Evolutionary conservation across 1,140 invertebrate genomes (phyloP).

Genomic region (Drosophila lini): DNA sequence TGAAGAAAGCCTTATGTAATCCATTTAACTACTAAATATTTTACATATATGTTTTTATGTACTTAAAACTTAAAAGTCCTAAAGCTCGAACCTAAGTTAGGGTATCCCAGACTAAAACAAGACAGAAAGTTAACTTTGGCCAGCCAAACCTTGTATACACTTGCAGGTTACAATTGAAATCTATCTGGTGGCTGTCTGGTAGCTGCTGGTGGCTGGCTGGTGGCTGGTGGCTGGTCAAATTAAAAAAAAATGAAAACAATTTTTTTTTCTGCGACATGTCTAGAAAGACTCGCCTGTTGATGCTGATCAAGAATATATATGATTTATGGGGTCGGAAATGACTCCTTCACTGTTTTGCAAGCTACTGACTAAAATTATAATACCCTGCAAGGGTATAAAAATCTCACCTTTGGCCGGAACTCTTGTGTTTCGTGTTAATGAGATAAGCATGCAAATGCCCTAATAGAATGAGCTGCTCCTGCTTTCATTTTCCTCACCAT

Average conservation of each 20-base stretch:
- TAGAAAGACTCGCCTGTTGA: too few species aligned
- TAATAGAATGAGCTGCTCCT: constrained; percentile 65
- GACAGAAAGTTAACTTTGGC: too few species aligned
- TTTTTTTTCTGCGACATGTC: too few species aligned
- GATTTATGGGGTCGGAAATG: neutral
- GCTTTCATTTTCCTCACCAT: constrained; percentile 8
- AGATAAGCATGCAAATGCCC: constrained; percentile 78
- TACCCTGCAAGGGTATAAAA: neutral
- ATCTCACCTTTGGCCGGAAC: constrained; percentile 27
- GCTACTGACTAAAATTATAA: neutral
- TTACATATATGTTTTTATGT: neutral
- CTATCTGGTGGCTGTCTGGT: too few species aligned
- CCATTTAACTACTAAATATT: neutral
- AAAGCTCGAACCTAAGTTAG: neutral
- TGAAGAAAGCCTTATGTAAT: neutral
- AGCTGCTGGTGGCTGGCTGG: too few species aligned
- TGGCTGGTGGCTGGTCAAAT: too few species aligned
- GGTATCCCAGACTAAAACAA: constrained; percentile 24
- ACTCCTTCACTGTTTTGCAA: neutral
- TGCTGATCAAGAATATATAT: too few species aligned
- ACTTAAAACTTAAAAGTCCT: neutral
- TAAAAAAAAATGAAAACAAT: too few species aligned
- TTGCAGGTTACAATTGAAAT: too few species aligned
- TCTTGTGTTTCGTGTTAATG: constrained; percentile 72
- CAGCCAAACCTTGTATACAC: too few species aligned